Evolutionary conservation across 2,113 vertebrate genomes (phyloP), one percentile per base, ranked within the genome.

Genomic region (Onychostoma macrolepis): DNA sequence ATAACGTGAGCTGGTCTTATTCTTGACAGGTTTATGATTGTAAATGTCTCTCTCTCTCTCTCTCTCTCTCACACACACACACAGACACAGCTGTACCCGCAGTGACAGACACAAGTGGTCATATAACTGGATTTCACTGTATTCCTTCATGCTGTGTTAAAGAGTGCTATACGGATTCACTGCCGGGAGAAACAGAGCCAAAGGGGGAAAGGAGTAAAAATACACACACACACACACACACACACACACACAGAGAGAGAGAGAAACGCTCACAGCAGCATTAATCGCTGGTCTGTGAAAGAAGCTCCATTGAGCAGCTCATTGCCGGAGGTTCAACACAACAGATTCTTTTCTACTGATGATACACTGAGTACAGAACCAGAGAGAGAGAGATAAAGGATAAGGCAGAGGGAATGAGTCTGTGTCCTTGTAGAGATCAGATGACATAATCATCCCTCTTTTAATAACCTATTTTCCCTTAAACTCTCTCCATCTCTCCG

Each of bases 251-350:
- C 30, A 69, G 2, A 71, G 2, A 33, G 13, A 71, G 4, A 71
- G 15, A 71, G 67, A 75, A 75, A 11, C 24, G 38, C 38, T 43
- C 21, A 41, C 21, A 43, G 36, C 69, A 72, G 75, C 26, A 77
- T 77, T 77, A 77, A 30, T 77, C 75, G n/a, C 45, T 50, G 45
- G 43, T 77, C 75, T 50, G 26, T 77, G 75, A 77, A 77, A 77
- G 45, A 38, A 77, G 75, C 75, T 77, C 43, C 43, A 50, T 77
- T 77, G 75, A 50, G 43, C 41, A 48, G 45, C 43, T 50, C 41
- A n/a, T 50, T 48, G 45, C 75, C 75, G 45, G 45, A 50, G 75
- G 75, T 48, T 77, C 41, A 48, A 50, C 43, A 30, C 43, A 77
- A 77, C 75, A 77, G 43, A 77, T 45, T 50, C 75, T 77, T 48